phyloP scores from a whole-genome alignment of 2,888 invertebrate species.

The Tipula helvola region DNA sequence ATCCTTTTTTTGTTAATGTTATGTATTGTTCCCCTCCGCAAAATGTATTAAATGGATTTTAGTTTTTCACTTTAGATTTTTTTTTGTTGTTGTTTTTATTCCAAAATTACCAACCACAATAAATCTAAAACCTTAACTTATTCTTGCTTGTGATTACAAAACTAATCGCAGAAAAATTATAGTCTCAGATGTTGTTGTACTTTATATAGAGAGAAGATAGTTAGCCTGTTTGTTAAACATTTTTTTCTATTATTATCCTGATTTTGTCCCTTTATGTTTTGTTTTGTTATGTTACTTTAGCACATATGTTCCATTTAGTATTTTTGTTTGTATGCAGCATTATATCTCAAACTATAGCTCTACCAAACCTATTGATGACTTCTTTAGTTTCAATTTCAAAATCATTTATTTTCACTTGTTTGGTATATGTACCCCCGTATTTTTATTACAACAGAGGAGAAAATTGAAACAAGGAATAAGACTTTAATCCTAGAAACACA shows the following conservation, averaged over 20 bases:
- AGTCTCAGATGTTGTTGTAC: background rate
- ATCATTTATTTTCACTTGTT: background rate
- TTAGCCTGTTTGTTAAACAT: background rate
- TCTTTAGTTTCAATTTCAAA: conserved; percentile 4
- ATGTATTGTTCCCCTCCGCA: background rate
- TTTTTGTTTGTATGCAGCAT: background rate
- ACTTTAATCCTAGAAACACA: conserved; percentile 4
- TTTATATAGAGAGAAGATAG: background rate
- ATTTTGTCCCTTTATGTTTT: background rate
- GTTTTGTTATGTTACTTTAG: background rate
- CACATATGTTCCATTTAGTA: background rate
- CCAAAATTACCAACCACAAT: background rate
- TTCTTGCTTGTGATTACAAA: background rate
- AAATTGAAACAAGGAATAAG: background rate
- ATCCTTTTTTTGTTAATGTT: background rate
- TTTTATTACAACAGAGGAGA: background rate
- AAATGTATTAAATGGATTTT: background rate
- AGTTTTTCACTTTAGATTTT: background rate
- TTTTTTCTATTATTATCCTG: background rate
- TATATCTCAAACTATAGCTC: background rate
- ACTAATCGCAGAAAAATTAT: background rate
- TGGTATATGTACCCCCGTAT: background rate
- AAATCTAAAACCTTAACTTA: background rate
- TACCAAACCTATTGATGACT: background rate
- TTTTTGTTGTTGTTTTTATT: background rate